Conservation (phyloP, 2,797 vertebrate genomes). For the Cossypha heuglini region DNA sequence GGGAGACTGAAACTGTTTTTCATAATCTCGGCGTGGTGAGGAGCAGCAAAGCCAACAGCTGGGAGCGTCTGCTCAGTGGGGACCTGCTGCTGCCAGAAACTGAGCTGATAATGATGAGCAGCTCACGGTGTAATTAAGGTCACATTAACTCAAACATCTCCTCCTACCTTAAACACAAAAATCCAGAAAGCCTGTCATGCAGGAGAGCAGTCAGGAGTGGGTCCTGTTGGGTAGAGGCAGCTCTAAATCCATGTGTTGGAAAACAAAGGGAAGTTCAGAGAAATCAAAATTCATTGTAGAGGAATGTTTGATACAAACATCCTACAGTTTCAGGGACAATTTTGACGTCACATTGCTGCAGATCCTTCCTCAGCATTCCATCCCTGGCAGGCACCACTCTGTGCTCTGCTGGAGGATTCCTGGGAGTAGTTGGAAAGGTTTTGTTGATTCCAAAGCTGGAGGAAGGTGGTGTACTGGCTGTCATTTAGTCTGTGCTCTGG, state of each 20-base stretch:
- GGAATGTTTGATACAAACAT: background rate
- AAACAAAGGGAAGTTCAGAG: background rate
- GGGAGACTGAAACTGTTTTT: background rate
- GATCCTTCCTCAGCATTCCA: fast-evolving
- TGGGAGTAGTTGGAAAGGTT: background rate
- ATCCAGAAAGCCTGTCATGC: background rate
- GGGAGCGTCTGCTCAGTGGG: background rate
- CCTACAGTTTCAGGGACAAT: background rate
- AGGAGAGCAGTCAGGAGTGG: background rate
- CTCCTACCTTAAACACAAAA: background rate
- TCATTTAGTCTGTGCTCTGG: background rate
- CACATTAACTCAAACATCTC: background rate
- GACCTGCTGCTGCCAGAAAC: conserved; percentile 30
- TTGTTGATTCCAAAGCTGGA: background rate
- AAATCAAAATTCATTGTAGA: background rate
- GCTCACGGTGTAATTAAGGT: conserved; percentile 2
- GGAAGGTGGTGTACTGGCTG: background rate
- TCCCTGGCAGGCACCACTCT: fast-evolving
- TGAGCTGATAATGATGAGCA: conserved; percentile 5
- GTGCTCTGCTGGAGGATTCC: background rate
- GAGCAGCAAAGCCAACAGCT: conserved; percentile 1
- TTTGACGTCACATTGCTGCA: fast-evolving
- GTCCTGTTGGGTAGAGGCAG: background rate
- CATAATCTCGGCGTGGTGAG: background rate
- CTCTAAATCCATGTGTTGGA: background rate